Percentiles rank a stretch among this genome's conserved stretches.
Conservation (phyloP, 2,797 vertebrate genomes). For the Poecilia gillii region DNA sequence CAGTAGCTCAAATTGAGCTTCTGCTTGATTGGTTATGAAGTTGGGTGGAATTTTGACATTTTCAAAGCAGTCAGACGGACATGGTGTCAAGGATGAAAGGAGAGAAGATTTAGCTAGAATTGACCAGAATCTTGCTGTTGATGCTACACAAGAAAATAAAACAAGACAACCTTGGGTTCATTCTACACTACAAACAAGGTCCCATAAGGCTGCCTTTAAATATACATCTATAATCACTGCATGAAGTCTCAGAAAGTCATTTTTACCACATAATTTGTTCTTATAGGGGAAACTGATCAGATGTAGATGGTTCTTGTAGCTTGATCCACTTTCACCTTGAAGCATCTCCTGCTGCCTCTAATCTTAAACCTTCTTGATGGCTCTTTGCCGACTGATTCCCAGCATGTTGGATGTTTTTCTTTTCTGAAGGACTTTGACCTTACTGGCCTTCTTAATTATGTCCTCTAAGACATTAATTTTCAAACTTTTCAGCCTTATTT, state of each 20-base stretch:
- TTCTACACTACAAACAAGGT: too few species aligned
- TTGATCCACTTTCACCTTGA: constrained; percentile 5
- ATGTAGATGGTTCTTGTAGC: neutral
- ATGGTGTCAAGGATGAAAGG: too few species aligned
- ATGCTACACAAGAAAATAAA: too few species aligned
- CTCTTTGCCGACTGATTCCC: neutral
- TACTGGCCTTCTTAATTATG: neutral
- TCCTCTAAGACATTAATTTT: neutral
- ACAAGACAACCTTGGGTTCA: too few species aligned
- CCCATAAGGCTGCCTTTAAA: neutral
- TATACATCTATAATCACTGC: neutral
- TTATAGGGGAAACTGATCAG: neutral
- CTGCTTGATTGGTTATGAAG: too few species aligned
- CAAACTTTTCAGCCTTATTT: neutral
- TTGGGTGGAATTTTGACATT: too few species aligned
- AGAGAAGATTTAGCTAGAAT: too few species aligned
- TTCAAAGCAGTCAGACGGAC: too few species aligned
- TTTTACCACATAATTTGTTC: neutral
- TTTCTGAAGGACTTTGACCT: neutral
- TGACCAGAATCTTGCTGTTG: too few species aligned
- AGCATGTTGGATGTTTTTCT: neutral
- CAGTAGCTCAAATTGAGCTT: too few species aligned
- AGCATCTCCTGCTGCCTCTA: neutral
- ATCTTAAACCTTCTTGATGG: neutral
- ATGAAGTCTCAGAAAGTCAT: neutral